Conservation (phyloP, 2,888 invertebrate genomes). For the Congeria kusceri region DNA sequence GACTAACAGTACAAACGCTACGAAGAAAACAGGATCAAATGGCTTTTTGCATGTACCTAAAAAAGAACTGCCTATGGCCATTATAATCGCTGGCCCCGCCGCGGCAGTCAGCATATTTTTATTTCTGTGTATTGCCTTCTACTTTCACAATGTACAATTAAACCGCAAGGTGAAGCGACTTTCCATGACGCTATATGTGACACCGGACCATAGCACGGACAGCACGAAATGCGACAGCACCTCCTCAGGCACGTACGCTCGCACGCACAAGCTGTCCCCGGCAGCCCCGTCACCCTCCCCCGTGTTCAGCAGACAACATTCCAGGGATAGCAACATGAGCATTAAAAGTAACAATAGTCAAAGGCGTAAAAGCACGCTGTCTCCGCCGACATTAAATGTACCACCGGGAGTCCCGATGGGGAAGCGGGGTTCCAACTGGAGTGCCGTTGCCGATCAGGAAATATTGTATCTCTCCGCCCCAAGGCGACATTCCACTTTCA, state of each 20-base stretch:
- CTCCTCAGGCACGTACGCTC: neutral
- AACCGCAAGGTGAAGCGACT: constrained; percentile 75
- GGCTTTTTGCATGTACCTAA: constrained; percentile 10
- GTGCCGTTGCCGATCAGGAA: constrained; percentile 77
- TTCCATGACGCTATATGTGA: constrained; percentile 42
- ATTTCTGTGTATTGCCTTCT: constrained; percentile 77
- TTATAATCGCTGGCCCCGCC: constrained; percentile 78
- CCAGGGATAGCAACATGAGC: constrained; percentile 16
- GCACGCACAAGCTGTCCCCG: neutral
- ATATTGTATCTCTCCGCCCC: constrained; percentile 74
- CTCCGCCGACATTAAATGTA: constrained; percentile 43
- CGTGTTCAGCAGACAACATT: neutral
- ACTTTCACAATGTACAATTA: constrained; percentile 77
- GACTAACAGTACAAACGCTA: neutral
- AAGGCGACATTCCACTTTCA: constrained; percentile 79
- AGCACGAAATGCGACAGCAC: constrained; percentile 9
- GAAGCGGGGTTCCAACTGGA: constrained; percentile 66
- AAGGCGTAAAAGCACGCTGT: constrained; percentile 48
- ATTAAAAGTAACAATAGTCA: constrained; percentile 13
- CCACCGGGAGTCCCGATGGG: constrained; percentile 40
- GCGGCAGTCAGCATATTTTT: constrained; percentile 77
- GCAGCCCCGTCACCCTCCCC: constrained; percentile 11
- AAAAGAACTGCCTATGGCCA: constrained; percentile 73
- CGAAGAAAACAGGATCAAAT: neutral
- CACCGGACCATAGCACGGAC: constrained; percentile 37